These are phyloP conservation scores for Xyrichtys novacula DNA, from an alignment of 2,797 vertebrate genomes.

Conservation along the genomic window DNA sequence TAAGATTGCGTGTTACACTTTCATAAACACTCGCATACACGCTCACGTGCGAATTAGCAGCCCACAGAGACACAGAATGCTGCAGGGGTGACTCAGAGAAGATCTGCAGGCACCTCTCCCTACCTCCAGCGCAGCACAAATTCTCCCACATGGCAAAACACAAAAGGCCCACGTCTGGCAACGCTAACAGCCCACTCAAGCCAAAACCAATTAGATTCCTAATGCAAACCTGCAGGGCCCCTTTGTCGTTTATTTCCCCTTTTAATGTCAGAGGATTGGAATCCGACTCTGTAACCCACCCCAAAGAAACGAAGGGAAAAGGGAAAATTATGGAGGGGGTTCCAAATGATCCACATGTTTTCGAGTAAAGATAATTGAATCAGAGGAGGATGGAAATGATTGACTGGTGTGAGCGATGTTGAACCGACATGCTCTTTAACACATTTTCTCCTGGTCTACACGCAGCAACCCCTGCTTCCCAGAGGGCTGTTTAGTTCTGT, in stretches of 20 bases:
- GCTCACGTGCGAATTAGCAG: constrained; percentile 4
- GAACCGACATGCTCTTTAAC: constrained; percentile 58
- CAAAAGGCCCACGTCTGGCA: constrained; percentile 79
- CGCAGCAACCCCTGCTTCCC: constrained; percentile 43
- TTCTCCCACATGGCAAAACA: constrained; percentile 81
- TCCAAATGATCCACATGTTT: constrained; percentile 81
- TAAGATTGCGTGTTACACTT: neutral
- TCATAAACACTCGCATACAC: neutral
- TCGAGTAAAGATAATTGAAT: constrained; percentile 75
- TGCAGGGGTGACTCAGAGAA: constrained; percentile 56
- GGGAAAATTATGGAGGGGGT: constrained; percentile 67
- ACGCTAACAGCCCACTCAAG: constrained; percentile 72
- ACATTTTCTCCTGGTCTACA: constrained; percentile 66
- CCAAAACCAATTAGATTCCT: constrained; percentile 87
- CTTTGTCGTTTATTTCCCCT: constrained; percentile 85
- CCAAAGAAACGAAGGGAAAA: constrained; percentile 66
- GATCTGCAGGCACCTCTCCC: constrained; percentile 56
- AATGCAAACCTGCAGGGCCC: constrained; percentile 86
- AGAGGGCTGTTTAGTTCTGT: constrained; percentile 50
- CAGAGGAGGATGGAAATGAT: constrained; percentile 74
- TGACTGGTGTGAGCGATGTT: constrained; percentile 70
- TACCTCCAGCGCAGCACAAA: constrained; percentile 70
- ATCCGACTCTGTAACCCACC: constrained; percentile 78
- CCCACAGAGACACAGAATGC: constrained; percentile 16
- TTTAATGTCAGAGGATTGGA: constrained; percentile 87